Conservation (phyloP, 2,113 vertebrate genomes). For the Gallinago media region DNA sequence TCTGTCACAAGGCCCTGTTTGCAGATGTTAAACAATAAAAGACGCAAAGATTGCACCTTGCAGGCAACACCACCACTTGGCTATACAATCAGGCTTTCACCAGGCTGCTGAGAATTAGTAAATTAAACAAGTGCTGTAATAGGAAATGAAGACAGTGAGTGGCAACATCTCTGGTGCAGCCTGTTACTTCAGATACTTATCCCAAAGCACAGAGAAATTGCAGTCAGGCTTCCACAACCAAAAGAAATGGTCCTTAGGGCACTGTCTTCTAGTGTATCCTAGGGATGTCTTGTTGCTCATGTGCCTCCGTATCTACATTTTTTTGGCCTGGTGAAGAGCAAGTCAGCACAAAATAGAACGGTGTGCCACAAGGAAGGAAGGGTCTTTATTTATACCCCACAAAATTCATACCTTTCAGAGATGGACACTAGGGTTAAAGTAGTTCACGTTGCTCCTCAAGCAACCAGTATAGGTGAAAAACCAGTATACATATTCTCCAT, state of each 20-base stretch:
- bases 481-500: fast-evolving
- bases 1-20: not conserved
- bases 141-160: not conserved
- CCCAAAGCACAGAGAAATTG: not conserved
- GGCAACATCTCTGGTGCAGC: not conserved
- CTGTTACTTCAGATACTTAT: not conserved
- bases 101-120: not conserved
- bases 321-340: not conserved
- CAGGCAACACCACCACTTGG: not conserved
- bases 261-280: not conserved
- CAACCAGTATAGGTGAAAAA: fast-evolving
- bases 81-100: not conserved
- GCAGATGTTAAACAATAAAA: not conserved
- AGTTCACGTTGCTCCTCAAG: not conserved
- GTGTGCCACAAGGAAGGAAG: not conserved
- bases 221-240: not conserved
- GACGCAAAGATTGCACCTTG: not conserved
- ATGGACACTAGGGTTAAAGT: not conserved
- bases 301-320: not conserved
- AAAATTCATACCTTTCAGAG: not conserved
- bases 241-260: not conserved
- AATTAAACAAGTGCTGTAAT: not conserved
- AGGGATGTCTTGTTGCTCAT: not conserved
- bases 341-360: not conserved
- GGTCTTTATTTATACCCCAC: not conserved